A percentile compares a stretch with the other conserved stretches of the same genome.
phyloP scores from a whole-genome alignment of 2,113 vertebrate species.

The Ciconia boyciana region DNA sequence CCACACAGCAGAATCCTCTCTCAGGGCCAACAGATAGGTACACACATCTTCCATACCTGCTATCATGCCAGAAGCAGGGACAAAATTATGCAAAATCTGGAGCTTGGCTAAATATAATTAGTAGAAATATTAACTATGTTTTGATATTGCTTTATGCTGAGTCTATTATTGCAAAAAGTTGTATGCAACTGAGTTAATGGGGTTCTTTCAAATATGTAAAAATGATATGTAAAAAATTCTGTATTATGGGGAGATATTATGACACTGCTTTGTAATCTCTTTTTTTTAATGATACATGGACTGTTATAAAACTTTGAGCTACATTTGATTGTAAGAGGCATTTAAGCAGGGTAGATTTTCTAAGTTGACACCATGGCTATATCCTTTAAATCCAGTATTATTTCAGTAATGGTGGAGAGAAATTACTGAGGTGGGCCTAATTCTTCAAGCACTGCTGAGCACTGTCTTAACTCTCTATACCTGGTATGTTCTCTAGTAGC shows the following conservation, averaged over 20 bases:
- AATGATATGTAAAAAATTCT: background rate
- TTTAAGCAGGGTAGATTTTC: background rate
- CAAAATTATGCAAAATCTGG: background rate
- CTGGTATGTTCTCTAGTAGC: background rate
- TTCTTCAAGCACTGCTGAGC: background rate
- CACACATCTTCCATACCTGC: background rate
- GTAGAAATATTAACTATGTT: background rate
- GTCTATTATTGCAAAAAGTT: constrained; percentile 11
- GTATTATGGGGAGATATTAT: background rate
- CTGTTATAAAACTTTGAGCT: background rate
- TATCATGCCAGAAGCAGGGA: background rate
- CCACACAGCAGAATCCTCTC: background rate
- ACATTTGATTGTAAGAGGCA: background rate
- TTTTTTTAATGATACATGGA: background rate
- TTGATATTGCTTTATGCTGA: constrained; percentile 28
- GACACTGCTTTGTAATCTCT: background rate
- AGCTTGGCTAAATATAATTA: background rate
- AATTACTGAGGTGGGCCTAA: background rate
- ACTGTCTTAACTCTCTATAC: background rate
- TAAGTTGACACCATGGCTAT: background rate
- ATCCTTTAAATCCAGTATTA: background rate
- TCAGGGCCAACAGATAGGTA: background rate
- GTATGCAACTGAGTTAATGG: background rate
- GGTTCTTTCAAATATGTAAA: background rate
- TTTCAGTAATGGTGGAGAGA: background rate